Evolutionary conservation across 2,888 invertebrate species (phyloP), one percentile per base, ranked within the genome.

Genomic region (Mesochorus sp.): DNA sequence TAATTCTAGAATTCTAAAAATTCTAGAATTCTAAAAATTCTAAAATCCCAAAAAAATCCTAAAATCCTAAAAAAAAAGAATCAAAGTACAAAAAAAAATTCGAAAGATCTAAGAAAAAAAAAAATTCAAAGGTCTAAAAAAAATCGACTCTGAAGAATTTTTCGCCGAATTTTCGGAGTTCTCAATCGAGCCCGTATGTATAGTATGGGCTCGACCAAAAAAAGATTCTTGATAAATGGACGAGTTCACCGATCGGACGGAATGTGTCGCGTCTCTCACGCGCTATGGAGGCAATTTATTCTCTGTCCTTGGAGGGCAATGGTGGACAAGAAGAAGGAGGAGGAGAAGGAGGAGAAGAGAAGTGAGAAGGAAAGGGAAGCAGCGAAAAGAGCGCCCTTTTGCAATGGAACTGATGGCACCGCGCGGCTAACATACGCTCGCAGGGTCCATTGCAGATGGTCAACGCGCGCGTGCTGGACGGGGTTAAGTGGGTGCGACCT

Each of bases 401-500:
- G 74, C 71, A 34, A n/a, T 47, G 57, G 66, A 62, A 42, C 68
- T 57, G 74, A 73, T 57, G 53, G n/a, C 64, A 39, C 31, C 57
- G 64, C 85, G 85, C 84, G 82, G n/a, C n/a, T n/a, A n/a, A n/a
- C n/a, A n/a, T n/a, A n/a, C 83, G 82, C 77, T 79, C 80, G 81
- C 82, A 81, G 61, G 42, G 81, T 80, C 86, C 37, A 47, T 71
- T 66, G 78, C 71, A 51, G 64, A 76, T 71, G 78, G 73, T 73
- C 76, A 72, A 79, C 79, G 76, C 77, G 71, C 57, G 70, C 73
- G 57, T 59, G 57, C 59, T 47, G 71, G 72, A 78, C 86, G 84
- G 88, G 89, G 89, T 89, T 89, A 89, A 89, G 89, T 89, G 89
- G 88, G 88, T 88, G 86, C 84, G 89, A 89, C 89, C 89, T 79